Base-by-base conservation (phyloP, 2,113 vertebrate species). In the Prionailurus viverrinus region DNA sequence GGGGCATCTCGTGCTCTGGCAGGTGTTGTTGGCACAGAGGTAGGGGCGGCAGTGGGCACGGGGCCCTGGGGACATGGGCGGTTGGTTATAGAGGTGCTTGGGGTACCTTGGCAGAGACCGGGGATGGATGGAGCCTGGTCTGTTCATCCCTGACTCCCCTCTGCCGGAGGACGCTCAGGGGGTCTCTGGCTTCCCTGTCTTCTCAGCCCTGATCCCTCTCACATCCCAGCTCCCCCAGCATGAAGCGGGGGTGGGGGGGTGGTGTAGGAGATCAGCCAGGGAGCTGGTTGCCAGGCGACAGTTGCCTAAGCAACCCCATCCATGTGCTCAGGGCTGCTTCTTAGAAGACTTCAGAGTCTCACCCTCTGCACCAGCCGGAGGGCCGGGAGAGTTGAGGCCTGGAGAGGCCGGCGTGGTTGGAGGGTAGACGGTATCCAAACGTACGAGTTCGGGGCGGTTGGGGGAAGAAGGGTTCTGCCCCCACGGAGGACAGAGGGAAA, bases 231-330 rank as follows among this genome's bases (percentile, higher is more conserved):
- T 97, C 97, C 97, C 97, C 97, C 97, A 98, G 97, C 97, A 96
- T 96, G 97, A 97, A 91, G 97, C 94, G 95, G 97, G 97, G 95
- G 97, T 97, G 89, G 95, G 97, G 97, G 97, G 97, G 98, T 53
- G 94, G 97, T 96, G 89, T 97, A 97, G 97, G 97, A 98, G 97
- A 98, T 97, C 97, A 98, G 97, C 97, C 97, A 97, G 97, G 96
- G 97, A 98, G 96, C 97, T 89, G 82, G 97, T 98, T 98, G 97
- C 98, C 97, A 97, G 94, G 98, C 91, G 82, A 98, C 98, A 97
- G 98, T 98, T 98, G 97, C 98, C 98, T 97, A 39, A 98, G 97
- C 97, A 98, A 98, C 97, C 91, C 94, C 97, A 97, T 98, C 97
- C 97, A 97, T 98, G 98, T 98, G 97, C 91, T 97, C 94, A 94